Percentiles rank a stretch among this genome's conserved stretches.
phyloP scores from a whole-genome alignment of 1,140 invertebrate species.

The Trichonephila clavata region DNA sequence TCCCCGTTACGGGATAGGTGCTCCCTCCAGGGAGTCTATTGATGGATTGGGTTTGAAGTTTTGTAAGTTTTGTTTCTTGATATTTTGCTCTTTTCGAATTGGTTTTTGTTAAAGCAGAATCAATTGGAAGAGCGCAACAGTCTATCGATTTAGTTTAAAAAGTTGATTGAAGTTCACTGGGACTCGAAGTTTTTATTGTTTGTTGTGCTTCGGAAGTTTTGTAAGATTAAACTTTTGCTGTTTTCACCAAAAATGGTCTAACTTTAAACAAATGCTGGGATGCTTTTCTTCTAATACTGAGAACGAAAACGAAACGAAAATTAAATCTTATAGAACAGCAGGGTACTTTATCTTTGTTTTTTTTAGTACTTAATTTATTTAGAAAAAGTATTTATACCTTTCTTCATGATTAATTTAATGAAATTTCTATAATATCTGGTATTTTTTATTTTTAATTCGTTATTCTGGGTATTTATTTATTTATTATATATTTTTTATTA shows the following conservation, averaged over 20 bases:
- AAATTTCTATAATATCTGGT: too few species aligned
- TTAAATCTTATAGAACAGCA: not conserved
- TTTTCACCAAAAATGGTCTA: not conserved
- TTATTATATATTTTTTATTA: too few species aligned
- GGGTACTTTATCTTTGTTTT: too few species aligned
- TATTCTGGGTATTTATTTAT: too few species aligned
- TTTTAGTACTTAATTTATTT: too few species aligned
- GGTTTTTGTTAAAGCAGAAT: not conserved
- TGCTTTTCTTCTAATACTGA: not conserved
- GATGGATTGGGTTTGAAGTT: slow-evolving; percentile 4
- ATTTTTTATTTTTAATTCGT: too few species aligned
- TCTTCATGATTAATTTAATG: too few species aligned
- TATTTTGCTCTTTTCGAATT: not conserved
- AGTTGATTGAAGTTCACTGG: slow-evolving; percentile 26
- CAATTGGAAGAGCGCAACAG: slow-evolving; percentile 24
- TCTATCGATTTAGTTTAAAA: not conserved
- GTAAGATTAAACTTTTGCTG: not conserved
- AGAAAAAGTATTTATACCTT: too few species aligned
- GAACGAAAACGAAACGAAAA: not conserved
- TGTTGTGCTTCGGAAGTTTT: not conserved
- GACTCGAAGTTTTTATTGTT: not conserved
- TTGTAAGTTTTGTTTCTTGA: not conserved
- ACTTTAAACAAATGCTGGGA: not conserved
- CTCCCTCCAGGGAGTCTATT: not conserved
- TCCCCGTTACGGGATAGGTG: not conserved